Evolutionary conservation across 1,140 invertebrate species (phyloP).

Genomic region (Bombus polaris): DNA sequence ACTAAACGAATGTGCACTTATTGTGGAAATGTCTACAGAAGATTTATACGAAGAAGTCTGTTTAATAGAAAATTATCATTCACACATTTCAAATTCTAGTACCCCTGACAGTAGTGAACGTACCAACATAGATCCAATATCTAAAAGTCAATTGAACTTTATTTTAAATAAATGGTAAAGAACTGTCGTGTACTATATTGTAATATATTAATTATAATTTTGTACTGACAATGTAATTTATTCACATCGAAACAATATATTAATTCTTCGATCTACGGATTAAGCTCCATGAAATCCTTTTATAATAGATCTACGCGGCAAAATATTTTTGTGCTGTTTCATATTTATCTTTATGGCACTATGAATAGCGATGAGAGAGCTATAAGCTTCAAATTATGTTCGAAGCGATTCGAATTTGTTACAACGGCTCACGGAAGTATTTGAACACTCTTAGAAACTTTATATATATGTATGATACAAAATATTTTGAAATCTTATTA

Average conservation of each 20-base stretch:
- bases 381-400: no score
- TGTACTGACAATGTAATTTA: no score
- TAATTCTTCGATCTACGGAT: no score
- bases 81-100: slow-evolving; percentile 48
- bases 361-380: no score
- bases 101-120: background rate
- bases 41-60: slow-evolving; percentile 82
- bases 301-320: background rate
- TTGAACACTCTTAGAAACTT: no score
- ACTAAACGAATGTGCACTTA: slow-evolving; percentile 81
- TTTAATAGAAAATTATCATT: slow-evolving; percentile 71
- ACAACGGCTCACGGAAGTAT: no score
- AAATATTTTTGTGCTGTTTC: background rate
- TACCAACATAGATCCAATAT: background rate
- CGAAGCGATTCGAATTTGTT: no score
- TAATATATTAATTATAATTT: background rate
- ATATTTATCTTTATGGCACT: background rate
- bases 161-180: slow-evolving; percentile 51
- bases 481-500: no score
- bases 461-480: no score
- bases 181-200: background rate
- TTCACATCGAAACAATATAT: no score
- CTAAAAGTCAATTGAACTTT: slow-evolving; percentile 19
- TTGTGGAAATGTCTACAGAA: slow-evolving; percentile 77
- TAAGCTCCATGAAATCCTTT: background rate